Evolutionary conservation across 1,140 invertebrate genomes (phyloP), one percentile per base, ranked within the genome.

Genomic region (Episyrphus balteatus): DNA sequence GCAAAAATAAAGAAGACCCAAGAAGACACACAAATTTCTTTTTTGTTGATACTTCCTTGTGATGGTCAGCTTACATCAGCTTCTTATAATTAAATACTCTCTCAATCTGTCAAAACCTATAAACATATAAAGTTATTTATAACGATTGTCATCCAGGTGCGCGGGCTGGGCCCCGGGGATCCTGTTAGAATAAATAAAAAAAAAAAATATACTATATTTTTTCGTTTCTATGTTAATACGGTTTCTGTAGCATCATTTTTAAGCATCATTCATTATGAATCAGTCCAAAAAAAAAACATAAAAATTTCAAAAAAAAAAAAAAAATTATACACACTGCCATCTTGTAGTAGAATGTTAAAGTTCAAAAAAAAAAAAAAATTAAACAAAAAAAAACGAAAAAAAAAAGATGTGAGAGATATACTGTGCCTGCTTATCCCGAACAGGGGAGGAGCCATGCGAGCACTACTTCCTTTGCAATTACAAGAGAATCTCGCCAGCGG

Each of bases 391-490:
- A 26, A 26, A 26, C 21, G 21, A 26, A 26, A 26, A 26, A 26
- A 8, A 26, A 5, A 8, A 26, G 3, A 26, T 26, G 8, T 26
- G 21, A 26, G 21, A 26, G 21, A 26, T 26, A 26, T 26, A 26
- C 21, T 26, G 21, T 26, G 21, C 21, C n/a, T 26, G 21, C 21
- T 26, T 26, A 26, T 26, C 21, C 21, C 21, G 21, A 26, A 77
- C 61, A 78, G 74, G 67, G 76, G 75, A 65, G 75, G 73, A 55
- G 73, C 75, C 39, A 67, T 79, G 53, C 70, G 78, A 48, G 75
- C 73, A 39, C 66, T 80, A 61, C 66, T 80, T 47, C 76, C 78
- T 42, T 76, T 79, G 44, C 62, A 66, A 57, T 53, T 66, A 59
- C 60, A 62, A 55, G 62, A 52, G 46, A 46, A 46, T 45, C 47